Conservation (phyloP, 2,113 vertebrate genomes). For the Bettongia penicillata region DNA sequence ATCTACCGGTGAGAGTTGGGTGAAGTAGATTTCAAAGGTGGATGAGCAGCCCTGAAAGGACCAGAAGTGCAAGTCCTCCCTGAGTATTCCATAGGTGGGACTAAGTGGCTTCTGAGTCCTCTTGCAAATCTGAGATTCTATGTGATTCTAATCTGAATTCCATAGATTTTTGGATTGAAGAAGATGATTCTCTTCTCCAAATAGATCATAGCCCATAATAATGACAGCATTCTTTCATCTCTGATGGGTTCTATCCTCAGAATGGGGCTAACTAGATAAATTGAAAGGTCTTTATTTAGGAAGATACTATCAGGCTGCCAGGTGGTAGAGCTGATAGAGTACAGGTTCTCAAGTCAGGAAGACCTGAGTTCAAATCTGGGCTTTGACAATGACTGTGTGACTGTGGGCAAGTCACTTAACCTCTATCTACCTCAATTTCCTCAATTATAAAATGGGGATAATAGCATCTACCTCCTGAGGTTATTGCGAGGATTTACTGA, state of each 20-base stretch:
- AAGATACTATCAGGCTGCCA: too few species aligned
- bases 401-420: neutral
- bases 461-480: neutral
- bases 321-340: neutral
- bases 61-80: neutral
- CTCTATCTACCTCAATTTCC: neutral
- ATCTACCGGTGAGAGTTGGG: neutral
- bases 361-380: neutral
- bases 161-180: neutral
- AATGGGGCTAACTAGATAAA: neutral
- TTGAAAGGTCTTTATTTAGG: neutral
- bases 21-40: too few species aligned
- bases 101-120: neutral
- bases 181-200: neutral
- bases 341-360: neutral
- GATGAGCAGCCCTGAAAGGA: too few species aligned
- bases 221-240: too few species aligned
- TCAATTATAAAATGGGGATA: neutral
- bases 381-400: neutral
- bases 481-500: neutral
- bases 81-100: neutral
- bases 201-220: too few species aligned
- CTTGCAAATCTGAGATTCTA: neutral
- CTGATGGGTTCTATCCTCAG: too few species aligned
- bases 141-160: neutral